Evolutionary conservation across 2,797 vertebrate species (phyloP), one percentile per base, ranked within the genome.

Genomic region (Octomys mimax): DNA sequence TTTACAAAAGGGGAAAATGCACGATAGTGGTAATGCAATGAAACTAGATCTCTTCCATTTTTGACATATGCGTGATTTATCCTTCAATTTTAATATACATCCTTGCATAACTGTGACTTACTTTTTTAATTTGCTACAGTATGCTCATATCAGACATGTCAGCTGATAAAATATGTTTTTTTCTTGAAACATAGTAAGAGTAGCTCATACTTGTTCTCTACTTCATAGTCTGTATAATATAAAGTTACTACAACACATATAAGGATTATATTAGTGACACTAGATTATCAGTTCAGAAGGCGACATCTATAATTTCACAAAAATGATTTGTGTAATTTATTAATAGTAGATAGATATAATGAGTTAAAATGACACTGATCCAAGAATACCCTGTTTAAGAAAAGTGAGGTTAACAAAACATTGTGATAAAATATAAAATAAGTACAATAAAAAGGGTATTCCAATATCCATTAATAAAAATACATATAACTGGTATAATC

Each of bases 381-480:
- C 22, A 87, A 93, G 73, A 95, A 54, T 10, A 84, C 1, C 54
- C 31, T 68, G 22, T 91, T 81, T 89, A 77, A 52, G 33, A 91
- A 75, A 95, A 88, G 49, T 54, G 24, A 93, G 92, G 46, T 64
- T 39, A 92, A 57, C 36, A 77, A 85, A 92, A 54, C 6, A 94
- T 39, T 26, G 33, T 54, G 86, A 77, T 28, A 93, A 95, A 96
- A 91, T 82, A 24, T 6, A 28, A n/a, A 91, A 3, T 11, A 10
- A 86, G 39, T 82, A 83, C 57, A 79, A 54, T 90, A 46, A 94
- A 85, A 73, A 10, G 36, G 36, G 7, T 39, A 79, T 36, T 68
- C 21, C n/a, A 70, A 52, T 70, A 52, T 5, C 36, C 42, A 82
- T 79, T 86, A 68, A 88, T 80, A 28, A 93, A 94, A 91, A 83